These are phyloP conservation scores for Panthera tigris DNA, from an alignment of 2,113 vertebrate species.

Conservation along the genomic window DNA sequence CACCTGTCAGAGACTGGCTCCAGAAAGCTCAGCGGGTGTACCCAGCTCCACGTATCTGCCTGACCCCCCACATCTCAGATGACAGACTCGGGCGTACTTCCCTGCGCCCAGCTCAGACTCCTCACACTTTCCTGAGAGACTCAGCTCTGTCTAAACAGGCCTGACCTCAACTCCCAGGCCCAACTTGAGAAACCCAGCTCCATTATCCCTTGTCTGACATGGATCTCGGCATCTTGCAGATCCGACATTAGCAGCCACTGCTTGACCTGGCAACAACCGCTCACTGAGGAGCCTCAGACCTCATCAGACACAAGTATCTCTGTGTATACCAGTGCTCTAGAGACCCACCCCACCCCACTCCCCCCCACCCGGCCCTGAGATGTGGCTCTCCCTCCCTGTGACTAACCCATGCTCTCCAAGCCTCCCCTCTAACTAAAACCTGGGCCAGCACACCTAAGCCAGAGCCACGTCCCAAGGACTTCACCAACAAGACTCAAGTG, in stretches of 20 bases:
- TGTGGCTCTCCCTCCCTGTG: neutral
- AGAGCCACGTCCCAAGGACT: neutral
- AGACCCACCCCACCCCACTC: too few species aligned
- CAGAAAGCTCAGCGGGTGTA: neutral
- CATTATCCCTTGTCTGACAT: neutral
- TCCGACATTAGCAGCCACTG: neutral
- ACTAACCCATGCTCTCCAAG: neutral
- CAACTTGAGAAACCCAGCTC: neutral
- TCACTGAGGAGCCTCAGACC: neutral
- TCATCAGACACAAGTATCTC: neutral
- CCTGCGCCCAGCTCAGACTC: neutral
- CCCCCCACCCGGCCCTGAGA: too few species aligned
- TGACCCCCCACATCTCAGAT: neutral
- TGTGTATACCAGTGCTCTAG: neutral
- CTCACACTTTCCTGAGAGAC: neutral
- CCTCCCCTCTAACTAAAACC: neutral
- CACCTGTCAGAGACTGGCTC: neutral
- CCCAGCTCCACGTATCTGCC: neutral
- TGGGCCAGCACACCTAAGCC: neutral
- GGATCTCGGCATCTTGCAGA: neutral
- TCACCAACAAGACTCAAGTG: neutral
- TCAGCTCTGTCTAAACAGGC: neutral
- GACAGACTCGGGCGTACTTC: neutral
- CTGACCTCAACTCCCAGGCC: neutral
- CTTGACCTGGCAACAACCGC: neutral